phyloP scores from a whole-genome alignment of 1,140 invertebrate genomes.

The Dermatophagoides farinae region DNA sequence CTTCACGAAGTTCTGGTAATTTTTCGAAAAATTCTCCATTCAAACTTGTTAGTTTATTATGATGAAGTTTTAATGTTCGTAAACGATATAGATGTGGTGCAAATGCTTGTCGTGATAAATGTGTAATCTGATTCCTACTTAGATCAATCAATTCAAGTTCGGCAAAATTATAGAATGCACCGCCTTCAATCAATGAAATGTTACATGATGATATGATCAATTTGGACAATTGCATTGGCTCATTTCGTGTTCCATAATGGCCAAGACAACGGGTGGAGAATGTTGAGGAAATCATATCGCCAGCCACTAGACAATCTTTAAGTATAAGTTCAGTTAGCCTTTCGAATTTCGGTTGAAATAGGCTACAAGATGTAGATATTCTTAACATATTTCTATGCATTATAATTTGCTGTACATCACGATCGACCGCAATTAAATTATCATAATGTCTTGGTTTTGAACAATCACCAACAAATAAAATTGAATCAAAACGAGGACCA shows the following conservation, averaged over 20 bases:
- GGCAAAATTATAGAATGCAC: slow-evolving; percentile 11
- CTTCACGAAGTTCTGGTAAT: slow-evolving; percentile 13
- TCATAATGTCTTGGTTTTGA: slow-evolving; percentile 10
- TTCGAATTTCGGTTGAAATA: slow-evolving; percentile 9
- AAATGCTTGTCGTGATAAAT: slow-evolving; percentile 6
- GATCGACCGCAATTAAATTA: slow-evolving; percentile 6
- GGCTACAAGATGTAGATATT: slow-evolving; percentile 7
- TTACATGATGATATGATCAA: slow-evolving; percentile 1
- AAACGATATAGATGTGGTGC: slow-evolving; percentile 4
- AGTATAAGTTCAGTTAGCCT: neutral
- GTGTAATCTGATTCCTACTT: neutral
- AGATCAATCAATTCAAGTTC: slow-evolving; percentile 9
- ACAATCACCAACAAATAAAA: slow-evolving; percentile 8
- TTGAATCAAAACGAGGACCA: slow-evolving; percentile 5
- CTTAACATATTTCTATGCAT: slow-evolving; percentile 4
- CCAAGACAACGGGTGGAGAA: slow-evolving; percentile 10
- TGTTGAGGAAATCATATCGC: slow-evolving; percentile 9
- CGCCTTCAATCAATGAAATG: slow-evolving; percentile 4
- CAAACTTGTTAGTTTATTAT: neutral
- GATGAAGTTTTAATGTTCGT: neutral
- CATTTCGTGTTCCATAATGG: slow-evolving; percentile 9
- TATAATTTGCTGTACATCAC: neutral
- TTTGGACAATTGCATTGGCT: slow-evolving; percentile 3
- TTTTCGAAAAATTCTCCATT: slow-evolving; percentile 13
- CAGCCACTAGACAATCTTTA: slow-evolving; percentile 3